Evolutionary conservation across 2,797 vertebrate species (phyloP).

Genomic region (Sarcoramphus papa): DNA sequence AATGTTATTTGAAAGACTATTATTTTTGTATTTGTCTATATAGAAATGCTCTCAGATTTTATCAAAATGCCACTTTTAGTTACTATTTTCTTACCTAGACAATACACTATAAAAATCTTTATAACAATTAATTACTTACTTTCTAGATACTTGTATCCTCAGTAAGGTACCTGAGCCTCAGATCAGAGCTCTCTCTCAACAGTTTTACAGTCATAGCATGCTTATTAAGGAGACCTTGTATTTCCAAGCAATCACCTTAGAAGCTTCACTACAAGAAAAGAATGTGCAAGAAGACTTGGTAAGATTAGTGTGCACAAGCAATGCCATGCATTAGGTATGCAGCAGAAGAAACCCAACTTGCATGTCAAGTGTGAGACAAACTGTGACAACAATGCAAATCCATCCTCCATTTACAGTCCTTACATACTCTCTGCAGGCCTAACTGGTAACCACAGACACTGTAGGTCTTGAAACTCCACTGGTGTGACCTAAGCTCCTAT

Average conservation of each 20-base stretch:
- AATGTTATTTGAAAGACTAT: neutral
- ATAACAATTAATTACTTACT: slow-evolving; percentile 70
- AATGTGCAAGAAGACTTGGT: slow-evolving; percentile 69
- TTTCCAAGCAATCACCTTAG: slow-evolving; percentile 73
- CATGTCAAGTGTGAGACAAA: slow-evolving; percentile 32
- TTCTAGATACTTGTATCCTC: slow-evolving; percentile 68
- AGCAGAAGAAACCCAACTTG: slow-evolving; percentile 46
- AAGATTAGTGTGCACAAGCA: slow-evolving; percentile 69
- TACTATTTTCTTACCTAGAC: neutral
- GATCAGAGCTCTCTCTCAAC: slow-evolving; percentile 54
- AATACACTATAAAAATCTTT: slow-evolving; percentile 26
- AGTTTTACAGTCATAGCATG: slow-evolving; percentile 69
- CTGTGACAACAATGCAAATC: neutral
- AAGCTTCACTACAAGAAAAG: slow-evolving; percentile 69
- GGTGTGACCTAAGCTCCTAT: neutral
- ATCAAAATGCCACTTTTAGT: neutral
- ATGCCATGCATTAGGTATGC: slow-evolving; percentile 55
- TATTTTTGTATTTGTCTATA: neutral
- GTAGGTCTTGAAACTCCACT: neutral
- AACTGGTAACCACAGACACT: neutral
- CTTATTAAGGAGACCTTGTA: slow-evolving; percentile 71
- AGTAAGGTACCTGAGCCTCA: slow-evolving; percentile 64
- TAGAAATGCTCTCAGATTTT: neutral
- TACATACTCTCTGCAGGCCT: neutral
- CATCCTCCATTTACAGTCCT: neutral